Base-by-base conservation (phyloP, 2,797 vertebrate species). In the Sebastolobus altivelis region DNA sequence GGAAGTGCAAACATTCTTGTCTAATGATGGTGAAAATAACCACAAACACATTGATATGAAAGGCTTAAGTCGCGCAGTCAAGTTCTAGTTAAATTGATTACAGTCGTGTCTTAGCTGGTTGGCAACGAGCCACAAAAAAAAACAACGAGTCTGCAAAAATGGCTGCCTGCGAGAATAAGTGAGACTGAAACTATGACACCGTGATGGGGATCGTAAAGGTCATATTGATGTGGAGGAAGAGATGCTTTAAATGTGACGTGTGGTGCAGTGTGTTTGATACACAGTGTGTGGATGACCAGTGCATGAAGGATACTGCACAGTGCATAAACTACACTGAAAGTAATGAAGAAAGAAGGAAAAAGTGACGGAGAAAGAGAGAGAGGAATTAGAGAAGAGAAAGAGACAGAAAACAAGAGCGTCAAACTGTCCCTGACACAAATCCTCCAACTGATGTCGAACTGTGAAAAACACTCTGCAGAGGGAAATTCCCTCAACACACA, bases 401-500 rank as follows among this genome's bases (percentile, higher is more conserved):
- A 80, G 49, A 77, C 22, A 73, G 69, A 84, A 40, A 77, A 77
- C 29, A 62, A 60, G 43, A 38, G 69, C 40, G 87, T 88, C 80
- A 90, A 86, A 86, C 84, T 83, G 90, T 83, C 84, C 84, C 75
- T 67, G 77, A 87, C 68, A 87, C 81, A 76, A 90, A 90, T 88
- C 78, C 85, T 89, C 68, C 75, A 72, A 79, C 72, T 79, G 80
- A 82, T 89, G 81, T 61, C 14, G 43, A 90, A 79, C 83, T 87
- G 88, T 88, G 90, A 93, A 89, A 87, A 81, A 83, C 81, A 83
- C 20, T 52, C 73, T 76, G 81, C 77, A 65, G 69, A 81, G 92
- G 94, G 94, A 92, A 94, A 90, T 90, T 93, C 93, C 94, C 91
- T 87, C 22, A 71, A 79, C 68, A 55, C 49, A 73, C 16, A 75